These are phyloP conservation scores for Peucedramus taeniatus DNA, from an alignment of 2,113 vertebrate genomes.

Conservation along the genomic window DNA sequence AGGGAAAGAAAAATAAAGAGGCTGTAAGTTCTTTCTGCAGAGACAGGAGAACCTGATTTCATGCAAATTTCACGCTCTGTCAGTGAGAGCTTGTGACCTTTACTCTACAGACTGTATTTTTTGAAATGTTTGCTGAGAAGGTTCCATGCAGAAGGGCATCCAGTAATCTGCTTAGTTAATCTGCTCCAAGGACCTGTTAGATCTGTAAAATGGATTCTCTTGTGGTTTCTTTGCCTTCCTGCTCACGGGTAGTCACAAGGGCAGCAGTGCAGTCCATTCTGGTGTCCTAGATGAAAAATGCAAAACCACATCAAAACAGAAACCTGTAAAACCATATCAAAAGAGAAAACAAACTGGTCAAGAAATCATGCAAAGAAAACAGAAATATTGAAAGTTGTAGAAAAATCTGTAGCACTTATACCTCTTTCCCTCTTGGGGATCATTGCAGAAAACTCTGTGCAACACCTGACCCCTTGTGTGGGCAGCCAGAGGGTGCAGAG, in stretches of 20 bases:
- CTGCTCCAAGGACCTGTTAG: background rate
- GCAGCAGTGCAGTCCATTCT: background rate
- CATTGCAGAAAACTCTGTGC: background rate
- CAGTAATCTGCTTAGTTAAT: background rate
- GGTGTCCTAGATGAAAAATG: rapidly evolving
- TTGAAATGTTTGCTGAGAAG: background rate
- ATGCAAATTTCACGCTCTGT: too few relatives aligned
- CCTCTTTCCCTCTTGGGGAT: background rate
- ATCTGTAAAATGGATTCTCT: background rate
- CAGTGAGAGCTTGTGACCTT: background rate
- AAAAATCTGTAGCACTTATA: background rate
- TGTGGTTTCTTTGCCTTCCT: background rate
- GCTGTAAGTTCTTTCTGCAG: background rate
- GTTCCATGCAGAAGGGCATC: background rate
- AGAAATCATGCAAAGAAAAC: background rate
- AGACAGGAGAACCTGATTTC: background rate
- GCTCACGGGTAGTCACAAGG: background rate
- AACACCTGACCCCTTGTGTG: background rate
- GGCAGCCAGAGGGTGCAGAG: background rate
- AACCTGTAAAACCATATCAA: rapidly evolving
- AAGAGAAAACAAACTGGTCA: background rate
- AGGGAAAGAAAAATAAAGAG: background rate
- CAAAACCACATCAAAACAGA: background rate
- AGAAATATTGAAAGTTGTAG: background rate
- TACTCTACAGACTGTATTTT: background rate